These are phyloP conservation scores for Limnodromus scolopaceus DNA, from an alignment of 2,797 vertebrate genomes.

Conservation along the genomic window DNA sequence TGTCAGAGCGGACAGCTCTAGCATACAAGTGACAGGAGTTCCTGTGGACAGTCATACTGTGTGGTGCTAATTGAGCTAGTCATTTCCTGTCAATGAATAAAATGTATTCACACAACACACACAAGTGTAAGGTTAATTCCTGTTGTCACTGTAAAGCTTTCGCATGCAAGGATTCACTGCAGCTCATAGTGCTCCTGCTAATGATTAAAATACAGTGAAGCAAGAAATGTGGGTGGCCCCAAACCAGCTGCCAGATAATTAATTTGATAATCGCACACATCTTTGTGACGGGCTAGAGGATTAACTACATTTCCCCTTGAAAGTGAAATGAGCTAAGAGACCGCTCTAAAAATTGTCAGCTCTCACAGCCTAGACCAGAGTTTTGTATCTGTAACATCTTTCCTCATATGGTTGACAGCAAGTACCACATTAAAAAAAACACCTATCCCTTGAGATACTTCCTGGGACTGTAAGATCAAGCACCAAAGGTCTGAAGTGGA, in stretches of 20 bases:
- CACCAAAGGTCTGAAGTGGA: background rate
- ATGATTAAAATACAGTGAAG: background rate
- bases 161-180: background rate
- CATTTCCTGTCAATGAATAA: background rate
- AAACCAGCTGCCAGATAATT: background rate
- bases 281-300: background rate
- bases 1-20: background rate
- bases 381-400: background rate
- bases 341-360: background rate
- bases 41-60: background rate
- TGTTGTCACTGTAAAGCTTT: background rate
- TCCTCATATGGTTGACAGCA: background rate
- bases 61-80: accelerated
- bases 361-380: background rate
- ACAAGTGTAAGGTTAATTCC: background rate
- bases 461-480: background rate
- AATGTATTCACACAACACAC: background rate
- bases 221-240: background rate
- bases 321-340: background rate
- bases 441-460: background rate
- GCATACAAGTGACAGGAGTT: background rate
- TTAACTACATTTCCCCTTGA: background rate
- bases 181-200: background rate
- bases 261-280: background rate
- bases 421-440: background rate